Percentiles rank a stretch among this genome's conserved stretches.
These are phyloP conservation scores for Strix occidentalis DNA, from an alignment of 2,797 vertebrate genomes.

Conservation along the genomic window DNA sequence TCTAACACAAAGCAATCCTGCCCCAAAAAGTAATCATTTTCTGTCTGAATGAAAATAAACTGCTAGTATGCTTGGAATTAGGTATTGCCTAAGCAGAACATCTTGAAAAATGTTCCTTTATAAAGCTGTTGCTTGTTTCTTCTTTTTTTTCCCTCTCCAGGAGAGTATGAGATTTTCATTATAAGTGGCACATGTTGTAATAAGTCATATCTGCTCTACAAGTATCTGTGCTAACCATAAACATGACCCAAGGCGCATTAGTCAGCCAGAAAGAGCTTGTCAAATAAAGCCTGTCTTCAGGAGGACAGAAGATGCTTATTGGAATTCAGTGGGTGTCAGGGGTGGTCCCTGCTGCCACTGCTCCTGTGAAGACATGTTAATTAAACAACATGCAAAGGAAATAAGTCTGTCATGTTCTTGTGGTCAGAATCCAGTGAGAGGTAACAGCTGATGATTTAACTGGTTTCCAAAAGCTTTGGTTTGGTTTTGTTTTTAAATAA, in stretches of 20 bases:
- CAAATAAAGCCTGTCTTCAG: constrained; percentile 20
- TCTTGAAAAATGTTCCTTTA: neutral
- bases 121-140: constrained; percentile 6
- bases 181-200: constrained; percentile 45
- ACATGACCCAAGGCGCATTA: constrained; percentile 24
- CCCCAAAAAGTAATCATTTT: neutral
- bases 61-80: neutral
- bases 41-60: neutral
- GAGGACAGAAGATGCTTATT: neutral
- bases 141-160: neutral
- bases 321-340: neutral
- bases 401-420: neutral
- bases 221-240: constrained; percentile 14
- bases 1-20: neutral
- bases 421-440: neutral
- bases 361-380: neutral
- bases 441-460: neutral
- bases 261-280: constrained; percentile 18
- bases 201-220: constrained; percentile 36
- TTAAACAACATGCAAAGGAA: constrained; percentile 18
- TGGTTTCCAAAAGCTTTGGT: neutral
- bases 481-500: neutral
- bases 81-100: neutral
- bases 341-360: neutral
- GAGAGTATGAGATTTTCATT: constrained; percentile 36